Percentiles rank a stretch among this genome's conserved stretches.
Evolutionary conservation across 2,797 vertebrate genomes (phyloP).

Genomic region (Propithecus deckenii): DNA sequence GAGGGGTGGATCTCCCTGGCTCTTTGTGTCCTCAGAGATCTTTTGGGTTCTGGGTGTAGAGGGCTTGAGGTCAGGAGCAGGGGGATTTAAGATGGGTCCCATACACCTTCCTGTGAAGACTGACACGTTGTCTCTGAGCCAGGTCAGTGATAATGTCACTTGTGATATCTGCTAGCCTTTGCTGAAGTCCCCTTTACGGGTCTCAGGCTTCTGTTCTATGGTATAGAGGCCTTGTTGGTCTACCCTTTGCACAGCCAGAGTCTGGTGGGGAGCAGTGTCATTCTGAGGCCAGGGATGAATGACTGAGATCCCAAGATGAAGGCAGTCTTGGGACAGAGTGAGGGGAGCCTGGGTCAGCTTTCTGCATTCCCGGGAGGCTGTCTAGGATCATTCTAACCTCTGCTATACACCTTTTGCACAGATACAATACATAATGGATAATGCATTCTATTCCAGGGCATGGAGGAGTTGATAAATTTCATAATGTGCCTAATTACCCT

Average conservation of each 20-base stretch:
- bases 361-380: neutral
- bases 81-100: neutral
- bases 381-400: neutral
- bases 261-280: neutral
- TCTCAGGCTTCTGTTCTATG: neutral
- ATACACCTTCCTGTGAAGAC: rapidly evolving
- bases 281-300: neutral
- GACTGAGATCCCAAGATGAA: neutral
- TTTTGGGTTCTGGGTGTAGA: neutral
- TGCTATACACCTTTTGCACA: neutral
- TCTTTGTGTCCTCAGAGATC: neutral
- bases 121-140: neutral
- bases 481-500: neutral
- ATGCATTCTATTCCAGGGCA: neutral
- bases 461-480: neutral
- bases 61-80: neutral
- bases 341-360: neutral
- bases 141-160: too few species aligned
- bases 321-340: neutral
- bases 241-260: neutral
- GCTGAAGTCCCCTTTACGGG: neutral
- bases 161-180: neutral
- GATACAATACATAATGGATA: neutral
- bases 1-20: neutral
- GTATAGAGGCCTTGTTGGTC: neutral